Evolutionary conservation across 2,797 vertebrate species (phyloP).

Genomic region (Chaetodon trifasciatus): DNA sequence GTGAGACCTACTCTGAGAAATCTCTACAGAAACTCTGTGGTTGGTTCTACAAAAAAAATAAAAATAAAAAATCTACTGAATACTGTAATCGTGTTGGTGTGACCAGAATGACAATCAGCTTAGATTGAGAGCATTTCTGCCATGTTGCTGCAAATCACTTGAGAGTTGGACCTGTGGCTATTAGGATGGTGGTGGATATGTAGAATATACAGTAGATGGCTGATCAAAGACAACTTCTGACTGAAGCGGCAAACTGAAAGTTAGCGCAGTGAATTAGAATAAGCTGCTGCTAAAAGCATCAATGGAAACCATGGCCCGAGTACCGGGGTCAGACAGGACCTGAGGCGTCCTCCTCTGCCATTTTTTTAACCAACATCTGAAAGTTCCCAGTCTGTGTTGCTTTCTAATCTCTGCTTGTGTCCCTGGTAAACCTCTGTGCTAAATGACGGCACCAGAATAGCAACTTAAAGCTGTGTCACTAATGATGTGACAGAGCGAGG

Average conservation of each 20-base stretch:
- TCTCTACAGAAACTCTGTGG: conserved; percentile 96
- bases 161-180: conserved; percentile 35
- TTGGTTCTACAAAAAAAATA: conserved; percentile 73
- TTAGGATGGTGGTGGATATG: conserved; percentile 27
- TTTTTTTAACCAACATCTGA: conserved; percentile 68
- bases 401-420: conserved; percentile 64
- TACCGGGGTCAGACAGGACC: conserved; percentile 56
- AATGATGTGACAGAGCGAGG: conserved; percentile 79
- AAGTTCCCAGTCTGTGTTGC: conserved; percentile 32
- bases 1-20: conserved; percentile 95
- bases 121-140: conserved; percentile 23
- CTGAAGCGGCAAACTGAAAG: conserved; percentile 44
- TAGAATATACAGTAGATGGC: conserved; percentile 20
- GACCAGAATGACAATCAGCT: conserved; percentile 23
- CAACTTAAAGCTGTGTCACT: conserved; percentile 72
- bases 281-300: conserved; percentile 47
- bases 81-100: neutral
- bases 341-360: conserved; percentile 27
- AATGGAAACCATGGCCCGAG: conserved; percentile 18
- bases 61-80: conserved; percentile 5
- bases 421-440: conserved; percentile 57
- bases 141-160: conserved; percentile 24
- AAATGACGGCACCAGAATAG: conserved; percentile 68
- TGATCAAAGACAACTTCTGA: conserved; percentile 59
- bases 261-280: conserved; percentile 61